Base-by-base conservation (phyloP, 2,888 invertebrate species). In the Anagyrus pseudococci region DNA sequence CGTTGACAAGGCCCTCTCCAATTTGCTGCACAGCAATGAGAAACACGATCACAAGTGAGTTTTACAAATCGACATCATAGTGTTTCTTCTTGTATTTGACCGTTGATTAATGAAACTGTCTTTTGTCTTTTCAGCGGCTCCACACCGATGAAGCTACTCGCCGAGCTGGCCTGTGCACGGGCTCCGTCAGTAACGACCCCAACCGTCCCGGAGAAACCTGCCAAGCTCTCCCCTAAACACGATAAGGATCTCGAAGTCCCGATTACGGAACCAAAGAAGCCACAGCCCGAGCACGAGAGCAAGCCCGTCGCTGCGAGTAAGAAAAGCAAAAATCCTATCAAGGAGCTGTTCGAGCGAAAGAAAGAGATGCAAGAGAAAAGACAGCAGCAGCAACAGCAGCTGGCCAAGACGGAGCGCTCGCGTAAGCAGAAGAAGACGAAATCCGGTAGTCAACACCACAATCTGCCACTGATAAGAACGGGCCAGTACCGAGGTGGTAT, bases 31-130 rank as follows among this genome's bases (percentile, higher is more conserved):
- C 56, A 76, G 66, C 59, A 79, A 78, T 22, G 75, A 75, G 48
- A 80, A 79, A 64, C 76, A 79, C 44, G 80, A 80, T 69, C 78
- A 80, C 43, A 76, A 77, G 80, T 80, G 49, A 74, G 78, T 71
- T 40, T 26, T 29, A 22, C 13, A 23, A 26, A 20, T 1, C 23
- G 13, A 7, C 19, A 6, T 17, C 6, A 49, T 20, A 29, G 2
- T 26, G 2, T 23, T 29, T 26, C 4, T 19, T n/a, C 40, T 8
- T 3, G 7, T 52, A 3, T 6, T 13, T 37, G 13, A 37, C 7
- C 7, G 49, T 26, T 10, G 25, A 19, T 49, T 22, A 29, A 49
- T 1, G 20, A 49, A 26, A 15, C 15, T n/a, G 44, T 44, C 2
- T 37, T 40, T 47, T 56, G 23, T 20, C 46, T 69, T 70, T 69